phyloP scores from a whole-genome alignment of 2,888 invertebrate genomes.

The Leucophenga maculata region DNA sequence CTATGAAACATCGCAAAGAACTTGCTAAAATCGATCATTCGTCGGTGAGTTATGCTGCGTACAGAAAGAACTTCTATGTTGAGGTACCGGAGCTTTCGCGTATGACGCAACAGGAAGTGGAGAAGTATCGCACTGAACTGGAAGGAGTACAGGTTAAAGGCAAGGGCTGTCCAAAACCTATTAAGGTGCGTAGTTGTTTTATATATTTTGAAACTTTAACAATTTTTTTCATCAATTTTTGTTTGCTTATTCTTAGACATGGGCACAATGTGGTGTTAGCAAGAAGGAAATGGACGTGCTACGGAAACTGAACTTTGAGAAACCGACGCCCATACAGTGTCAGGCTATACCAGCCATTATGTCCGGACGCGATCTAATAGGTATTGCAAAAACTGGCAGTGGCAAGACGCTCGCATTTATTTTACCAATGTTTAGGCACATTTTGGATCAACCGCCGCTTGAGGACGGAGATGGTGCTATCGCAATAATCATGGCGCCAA shows the following conservation, averaged over 20 bases:
- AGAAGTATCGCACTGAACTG: constrained; percentile 87
- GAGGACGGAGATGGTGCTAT: constrained; percentile 98
- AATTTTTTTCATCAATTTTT: not conserved
- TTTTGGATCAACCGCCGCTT: constrained; percentile 93
- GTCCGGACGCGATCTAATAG: constrained; percentile 96
- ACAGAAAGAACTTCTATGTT: constrained; percentile 96
- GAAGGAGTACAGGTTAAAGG: constrained; percentile 98
- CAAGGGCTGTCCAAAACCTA: constrained; percentile 95
- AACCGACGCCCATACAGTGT: constrained; percentile 98
- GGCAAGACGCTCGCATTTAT: constrained; percentile 99
- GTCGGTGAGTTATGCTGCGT: constrained; percentile 88
- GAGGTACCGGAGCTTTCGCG: constrained; percentile 95
- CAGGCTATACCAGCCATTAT: constrained; percentile 98
- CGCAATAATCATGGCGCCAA: constrained; percentile 97
- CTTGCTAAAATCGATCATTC: constrained; percentile 93
- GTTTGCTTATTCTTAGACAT: constrained; percentile 74
- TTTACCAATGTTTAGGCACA: constrained; percentile 96
- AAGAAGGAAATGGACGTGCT: constrained; percentile 94
- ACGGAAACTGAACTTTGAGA: constrained; percentile 92
- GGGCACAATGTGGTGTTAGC: constrained; percentile 99
- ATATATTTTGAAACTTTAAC: not conserved
- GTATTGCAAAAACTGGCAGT: constrained; percentile 99
- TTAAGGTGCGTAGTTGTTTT: constrained; percentile 74
- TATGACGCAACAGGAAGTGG: constrained; percentile 91
- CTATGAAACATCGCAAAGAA: constrained; percentile 93